Evolutionary conservation across 2,113 vertebrate genomes (phyloP).

Genomic region (Vanacampus margaritifer): DNA sequence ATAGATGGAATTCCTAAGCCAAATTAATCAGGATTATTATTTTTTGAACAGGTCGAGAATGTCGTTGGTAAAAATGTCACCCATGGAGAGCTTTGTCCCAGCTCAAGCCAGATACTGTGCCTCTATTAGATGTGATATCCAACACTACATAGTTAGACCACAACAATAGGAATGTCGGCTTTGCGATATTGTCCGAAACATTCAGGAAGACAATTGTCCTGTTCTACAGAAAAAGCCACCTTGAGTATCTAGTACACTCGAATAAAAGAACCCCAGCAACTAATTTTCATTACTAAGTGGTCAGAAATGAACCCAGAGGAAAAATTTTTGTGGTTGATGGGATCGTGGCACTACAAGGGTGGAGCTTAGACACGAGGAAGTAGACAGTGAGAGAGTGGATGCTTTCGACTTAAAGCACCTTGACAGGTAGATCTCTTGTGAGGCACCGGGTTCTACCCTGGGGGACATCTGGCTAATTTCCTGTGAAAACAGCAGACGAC

Average conservation of each 20-base stretch:
- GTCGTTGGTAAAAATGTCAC: not conserved
- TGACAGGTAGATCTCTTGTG: conserved; percentile 66
- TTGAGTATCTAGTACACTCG: not conserved
- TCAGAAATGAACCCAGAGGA: not conserved
- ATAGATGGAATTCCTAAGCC: too few species aligned
- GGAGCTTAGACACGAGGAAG: not conserved
- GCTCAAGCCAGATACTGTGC: not conserved
- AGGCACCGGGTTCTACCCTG: conserved; percentile 52
- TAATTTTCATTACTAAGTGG: not conserved
- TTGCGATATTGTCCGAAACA: not conserved
- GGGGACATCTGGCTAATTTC: conserved; percentile 69
- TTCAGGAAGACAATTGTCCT: not conserved
- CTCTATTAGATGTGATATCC: too few species aligned
- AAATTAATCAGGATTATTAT: too few species aligned
- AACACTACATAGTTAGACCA: not conserved
- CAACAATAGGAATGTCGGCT: not conserved
- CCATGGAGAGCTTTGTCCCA: not conserved
- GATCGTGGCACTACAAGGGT: conserved; percentile 6
- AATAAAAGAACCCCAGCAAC: not conserved
- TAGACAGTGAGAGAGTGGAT: conserved; percentile 33
- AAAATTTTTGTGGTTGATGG: conserved; percentile 23
- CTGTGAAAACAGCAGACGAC: conserved; percentile 67
- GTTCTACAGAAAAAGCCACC: not conserved
- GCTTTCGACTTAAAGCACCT: conserved; percentile 50
- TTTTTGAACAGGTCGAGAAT: not conserved